Evolutionary conservation across 2,113 vertebrate genomes (phyloP).

Genomic region (Anser cygnoides): DNA sequence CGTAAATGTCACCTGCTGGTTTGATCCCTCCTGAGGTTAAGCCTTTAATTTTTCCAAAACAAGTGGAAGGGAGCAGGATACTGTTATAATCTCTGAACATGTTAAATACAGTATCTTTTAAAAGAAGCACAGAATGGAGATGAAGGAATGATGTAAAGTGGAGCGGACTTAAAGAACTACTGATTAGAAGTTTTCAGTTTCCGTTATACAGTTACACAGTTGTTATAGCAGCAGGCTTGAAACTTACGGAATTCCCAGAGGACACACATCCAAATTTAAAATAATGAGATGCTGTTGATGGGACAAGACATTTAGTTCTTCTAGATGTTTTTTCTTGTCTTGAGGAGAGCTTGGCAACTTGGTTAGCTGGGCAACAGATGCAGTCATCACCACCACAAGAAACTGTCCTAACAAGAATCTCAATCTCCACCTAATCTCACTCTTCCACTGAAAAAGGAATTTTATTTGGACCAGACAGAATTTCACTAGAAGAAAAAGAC

Average conservation of each 20-base stretch:
- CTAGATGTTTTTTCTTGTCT: not conserved
- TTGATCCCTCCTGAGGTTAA: not conserved
- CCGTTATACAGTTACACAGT: not conserved
- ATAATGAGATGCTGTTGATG: not conserved
- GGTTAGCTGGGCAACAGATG: not conserved
- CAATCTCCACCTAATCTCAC: fast-evolving
- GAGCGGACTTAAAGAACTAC: not conserved
- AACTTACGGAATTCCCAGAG: not conserved
- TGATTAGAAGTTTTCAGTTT: not conserved
- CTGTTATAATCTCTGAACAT: not conserved
- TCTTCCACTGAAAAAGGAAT: not conserved
- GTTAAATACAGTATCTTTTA: not conserved
- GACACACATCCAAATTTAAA: not conserved
- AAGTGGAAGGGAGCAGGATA: not conserved
- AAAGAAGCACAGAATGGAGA: not conserved
- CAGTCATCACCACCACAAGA: not conserved
- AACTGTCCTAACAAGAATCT: not conserved
- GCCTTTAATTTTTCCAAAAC: not conserved
- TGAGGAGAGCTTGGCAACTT: not conserved
- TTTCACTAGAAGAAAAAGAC: not conserved
- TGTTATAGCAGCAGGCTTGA: not conserved
- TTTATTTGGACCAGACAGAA: not conserved
- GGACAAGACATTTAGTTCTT: not conserved
- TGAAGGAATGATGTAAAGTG: not conserved
- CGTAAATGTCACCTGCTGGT: not conserved